These are phyloP conservation scores for Potorous gilbertii DNA, from an alignment of 2,797 vertebrate species.

Conservation along the genomic window DNA sequence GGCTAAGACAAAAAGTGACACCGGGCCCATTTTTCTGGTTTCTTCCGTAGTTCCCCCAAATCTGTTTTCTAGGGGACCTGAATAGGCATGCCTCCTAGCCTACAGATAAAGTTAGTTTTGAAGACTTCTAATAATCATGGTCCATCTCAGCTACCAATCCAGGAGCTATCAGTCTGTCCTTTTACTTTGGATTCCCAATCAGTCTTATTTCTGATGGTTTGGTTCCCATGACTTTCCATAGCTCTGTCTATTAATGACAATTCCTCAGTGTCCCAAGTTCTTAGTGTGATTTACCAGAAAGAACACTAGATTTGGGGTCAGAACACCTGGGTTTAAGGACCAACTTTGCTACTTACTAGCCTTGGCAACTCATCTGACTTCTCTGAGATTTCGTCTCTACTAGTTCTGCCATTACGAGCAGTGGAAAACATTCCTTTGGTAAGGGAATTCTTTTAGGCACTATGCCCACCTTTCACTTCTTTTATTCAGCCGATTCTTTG, in stretches of 20 bases:
- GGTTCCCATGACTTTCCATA: background rate
- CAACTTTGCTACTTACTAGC: background rate
- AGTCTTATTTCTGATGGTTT: background rate
- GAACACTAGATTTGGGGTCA: background rate
- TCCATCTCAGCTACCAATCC: background rate
- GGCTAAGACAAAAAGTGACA: background rate
- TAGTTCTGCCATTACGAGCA: background rate
- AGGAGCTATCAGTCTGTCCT: background rate
- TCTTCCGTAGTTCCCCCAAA: background rate
- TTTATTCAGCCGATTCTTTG: background rate
- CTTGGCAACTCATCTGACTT: background rate
- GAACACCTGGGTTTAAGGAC: background rate
- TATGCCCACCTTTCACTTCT: background rate
- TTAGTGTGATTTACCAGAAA: background rate
- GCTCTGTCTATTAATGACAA: background rate
- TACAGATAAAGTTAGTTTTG: background rate
- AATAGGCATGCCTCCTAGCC: background rate
- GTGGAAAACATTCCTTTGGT: background rate
- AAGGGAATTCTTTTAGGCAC: background rate
- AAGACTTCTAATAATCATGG: background rate
- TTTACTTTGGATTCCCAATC: background rate
- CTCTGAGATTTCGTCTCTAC: background rate
- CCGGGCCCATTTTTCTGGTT: background rate
- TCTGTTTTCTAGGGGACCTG: background rate
- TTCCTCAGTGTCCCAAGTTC: background rate